Percentiles rank a stretch among this genome's conserved stretches.
phyloP scores from a whole-genome alignment of 2,113 vertebrate genomes.

The Tricholaema leucomelas region DNA sequence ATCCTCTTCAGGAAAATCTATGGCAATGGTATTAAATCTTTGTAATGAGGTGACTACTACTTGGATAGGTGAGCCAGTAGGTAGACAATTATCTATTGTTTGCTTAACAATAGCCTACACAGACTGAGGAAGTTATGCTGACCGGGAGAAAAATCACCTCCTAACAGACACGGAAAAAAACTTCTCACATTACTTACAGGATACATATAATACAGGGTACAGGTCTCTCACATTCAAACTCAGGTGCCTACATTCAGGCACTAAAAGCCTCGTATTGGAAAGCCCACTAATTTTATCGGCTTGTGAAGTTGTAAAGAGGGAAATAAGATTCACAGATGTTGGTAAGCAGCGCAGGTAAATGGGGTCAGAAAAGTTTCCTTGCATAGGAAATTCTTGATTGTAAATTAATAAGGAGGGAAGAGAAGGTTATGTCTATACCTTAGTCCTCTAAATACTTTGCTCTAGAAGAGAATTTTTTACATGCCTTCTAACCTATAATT shows the following conservation, averaged over 20 bases:
- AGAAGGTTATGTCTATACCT: background rate
- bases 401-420: background rate
- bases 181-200: background rate
- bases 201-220: background rate
- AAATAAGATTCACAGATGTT: background rate
- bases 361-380: background rate
- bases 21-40: background rate
- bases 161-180: background rate
- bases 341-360: background rate
- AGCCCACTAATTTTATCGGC: background rate
- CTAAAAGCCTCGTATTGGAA: background rate
- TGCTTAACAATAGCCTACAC: constrained; percentile 4
- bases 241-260: background rate
- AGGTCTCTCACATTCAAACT: background rate
- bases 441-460: background rate
- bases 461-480: background rate
- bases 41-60: background rate
- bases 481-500: background rate
- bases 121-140: background rate
- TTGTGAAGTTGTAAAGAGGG: background rate
- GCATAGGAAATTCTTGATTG: background rate
- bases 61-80: background rate
- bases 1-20: constrained; percentile 27
- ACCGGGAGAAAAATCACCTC: background rate
- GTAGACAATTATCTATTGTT: background rate